phyloP scores from a whole-genome alignment of 2,888 invertebrate species.

The Pimpla rufipes region DNA sequence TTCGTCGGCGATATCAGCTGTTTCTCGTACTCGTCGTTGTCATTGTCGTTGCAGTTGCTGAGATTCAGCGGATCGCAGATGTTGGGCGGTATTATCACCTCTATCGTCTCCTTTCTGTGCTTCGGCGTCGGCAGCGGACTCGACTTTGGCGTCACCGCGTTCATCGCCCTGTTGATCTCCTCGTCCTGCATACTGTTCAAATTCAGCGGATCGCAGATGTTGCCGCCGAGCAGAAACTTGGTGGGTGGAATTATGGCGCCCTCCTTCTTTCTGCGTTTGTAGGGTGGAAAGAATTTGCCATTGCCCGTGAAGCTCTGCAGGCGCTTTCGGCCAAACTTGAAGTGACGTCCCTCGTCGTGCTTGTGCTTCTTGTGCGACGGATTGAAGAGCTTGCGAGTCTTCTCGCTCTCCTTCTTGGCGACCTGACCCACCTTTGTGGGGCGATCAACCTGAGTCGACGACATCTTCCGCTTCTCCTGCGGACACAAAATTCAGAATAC shows the following conservation, averaged over 20 bases:
- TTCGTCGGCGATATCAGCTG: constrained; percentile 91
- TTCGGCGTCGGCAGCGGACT: constrained; percentile 96
- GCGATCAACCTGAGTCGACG: constrained; percentile 85
- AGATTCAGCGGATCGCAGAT: constrained; percentile 96
- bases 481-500: constrained; percentile 4
- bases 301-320: constrained; percentile 89
- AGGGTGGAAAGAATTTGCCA: constrained; percentile 91
- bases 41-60: constrained; percentile 89
- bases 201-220: constrained; percentile 97
- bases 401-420: constrained; percentile 82
- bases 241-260: constrained; percentile 94
- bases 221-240: constrained; percentile 97
- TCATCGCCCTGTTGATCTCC: constrained; percentile 92
- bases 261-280: constrained; percentile 91
- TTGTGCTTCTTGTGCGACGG: constrained; percentile 83
- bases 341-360: constrained; percentile 83
- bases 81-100: constrained; percentile 97
- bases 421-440: constrained; percentile 82
- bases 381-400: constrained; percentile 78
- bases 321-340: constrained; percentile 87
- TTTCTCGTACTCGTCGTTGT: constrained; percentile 93
- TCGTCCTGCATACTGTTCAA: constrained; percentile 95
- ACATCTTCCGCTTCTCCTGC: constrained; percentile 81
- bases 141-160: constrained; percentile 96
- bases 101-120: constrained; percentile 92